Evolutionary conservation across 2,113 vertebrate species (phyloP).

Genomic region (Bothrops jararaca): DNA sequence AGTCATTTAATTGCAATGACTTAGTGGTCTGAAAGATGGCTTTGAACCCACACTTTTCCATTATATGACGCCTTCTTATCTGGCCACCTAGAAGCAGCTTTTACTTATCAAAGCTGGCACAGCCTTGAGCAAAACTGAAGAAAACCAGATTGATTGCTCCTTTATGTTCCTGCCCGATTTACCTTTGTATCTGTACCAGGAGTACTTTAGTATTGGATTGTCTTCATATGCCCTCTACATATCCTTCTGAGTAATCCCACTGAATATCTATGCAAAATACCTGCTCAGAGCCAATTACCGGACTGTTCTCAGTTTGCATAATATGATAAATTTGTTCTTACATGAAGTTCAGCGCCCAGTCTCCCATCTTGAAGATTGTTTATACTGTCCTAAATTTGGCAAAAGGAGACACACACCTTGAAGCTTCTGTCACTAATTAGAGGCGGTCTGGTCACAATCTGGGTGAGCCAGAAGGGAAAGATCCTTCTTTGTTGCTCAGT

Average conservation of each 20-base stretch:
- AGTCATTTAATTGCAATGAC: not conserved
- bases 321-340: not conserved
- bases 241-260: not conserved
- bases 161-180: not conserved
- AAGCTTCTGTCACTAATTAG: not conserved
- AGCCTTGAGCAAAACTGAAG: not conserved
- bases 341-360: not conserved
- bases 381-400: not conserved
- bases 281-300: not conserved
- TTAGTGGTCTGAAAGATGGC: not conserved
- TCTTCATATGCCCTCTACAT: not conserved
- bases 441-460: not conserved
- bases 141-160: not conserved
- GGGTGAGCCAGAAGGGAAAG: not conserved
- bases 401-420: not conserved
- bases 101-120: not conserved
- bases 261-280: not conserved
- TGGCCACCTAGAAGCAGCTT: not conserved
- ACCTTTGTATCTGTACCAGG: not conserved
- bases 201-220: not conserved
- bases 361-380: not conserved
- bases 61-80: not conserved
- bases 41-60: not conserved
- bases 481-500: conserved; percentile 6
- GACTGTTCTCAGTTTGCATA: not conserved